Evolutionary conservation across 2,888 invertebrate genomes (phyloP), one percentile per base, ranked within the genome.

Genomic region (Erpobdella octoculata): DNA sequence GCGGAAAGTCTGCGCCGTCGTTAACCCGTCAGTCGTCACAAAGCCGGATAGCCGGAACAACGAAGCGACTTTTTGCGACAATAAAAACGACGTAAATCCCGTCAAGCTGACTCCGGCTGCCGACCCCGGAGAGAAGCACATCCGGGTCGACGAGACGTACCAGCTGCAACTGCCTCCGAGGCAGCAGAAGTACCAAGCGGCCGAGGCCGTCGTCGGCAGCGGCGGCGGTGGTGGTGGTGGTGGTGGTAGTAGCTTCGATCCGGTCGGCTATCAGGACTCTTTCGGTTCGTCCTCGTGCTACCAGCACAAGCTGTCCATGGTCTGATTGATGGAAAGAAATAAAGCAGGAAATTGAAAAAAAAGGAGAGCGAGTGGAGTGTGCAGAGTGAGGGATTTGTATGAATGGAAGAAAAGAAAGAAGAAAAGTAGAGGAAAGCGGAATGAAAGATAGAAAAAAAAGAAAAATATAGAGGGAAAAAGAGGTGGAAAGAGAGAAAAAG

Each of bases 1-100:
- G 28, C 3, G 21, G 21, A 35, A 37, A n/a, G 67, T 41, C 28
- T 67, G 67, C 33, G 67, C 67, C 31, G 67, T 67, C 41, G 67
- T 67, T 48, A 67, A 67, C 31, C 67, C 67, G 35, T 67, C 67
- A 21, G 37, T 67, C 18, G 41, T 67, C 46, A 41, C n/a, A 6
- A 62, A 31, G 35, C 53, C 53, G 8, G 53, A 53, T 21, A n/a
- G n/a, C n/a, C n/a, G n/a, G n/a, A 53, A 53, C 21, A 53, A 28
- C 53, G 53, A 53, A 53, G 28, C 21, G 5, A 53, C 53, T 9
- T 53, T 53, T n/a, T 28, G 53, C n/a, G 18, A 9, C 8, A 28
- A 53, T 9, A 53, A 53, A n/a, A 53, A 25, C 5, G 6, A n/a
- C 21, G 21, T n/a, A 28, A 28, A 53, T 5, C 53, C 18, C 21